Conservation (phyloP, 2,888 invertebrate species). For the Ichneumon xanthorius region DNA sequence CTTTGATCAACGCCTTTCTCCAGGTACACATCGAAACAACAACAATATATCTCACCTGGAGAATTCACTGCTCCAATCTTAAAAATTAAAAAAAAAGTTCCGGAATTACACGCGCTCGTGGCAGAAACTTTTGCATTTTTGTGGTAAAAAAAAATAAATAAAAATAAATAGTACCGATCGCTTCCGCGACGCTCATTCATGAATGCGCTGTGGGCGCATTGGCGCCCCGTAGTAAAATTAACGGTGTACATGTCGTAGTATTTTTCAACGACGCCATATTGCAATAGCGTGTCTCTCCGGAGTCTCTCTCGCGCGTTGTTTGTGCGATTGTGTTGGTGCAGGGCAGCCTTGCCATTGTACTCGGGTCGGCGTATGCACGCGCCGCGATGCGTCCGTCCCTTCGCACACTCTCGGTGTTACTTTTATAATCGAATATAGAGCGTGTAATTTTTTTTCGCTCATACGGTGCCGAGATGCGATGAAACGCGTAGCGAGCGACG, state of each 20-base stretch:
- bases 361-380: constrained; percentile 40
- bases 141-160: background rate
- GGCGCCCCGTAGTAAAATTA: constrained; percentile 57
- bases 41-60: background rate
- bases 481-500: constrained; percentile 23
- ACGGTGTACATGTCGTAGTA: constrained; percentile 23
- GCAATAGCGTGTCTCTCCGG: constrained; percentile 5
- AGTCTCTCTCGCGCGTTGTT: constrained; percentile 39
- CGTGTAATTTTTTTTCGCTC: background rate
- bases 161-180: constrained; percentile 29
- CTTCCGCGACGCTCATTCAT: constrained; percentile 33
- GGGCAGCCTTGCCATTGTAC: constrained; percentile 6
- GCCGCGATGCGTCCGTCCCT: constrained; percentile 8
- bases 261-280: constrained; percentile 60
- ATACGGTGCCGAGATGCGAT: constrained; percentile 11
- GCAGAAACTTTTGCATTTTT: background rate
- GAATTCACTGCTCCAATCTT: too few species aligned
- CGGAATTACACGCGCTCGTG: background rate
- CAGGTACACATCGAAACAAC: background rate
- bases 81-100: too few species aligned
- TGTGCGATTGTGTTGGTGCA: constrained; percentile 42
- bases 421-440: constrained; percentile 1
- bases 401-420: background rate
- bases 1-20: background rate
- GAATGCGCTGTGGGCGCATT: constrained; percentile 41